These are phyloP conservation scores for Lasioglossum villosulum DNA, from an alignment of 2,888 invertebrate genomes.

Conservation along the genomic window DNA sequence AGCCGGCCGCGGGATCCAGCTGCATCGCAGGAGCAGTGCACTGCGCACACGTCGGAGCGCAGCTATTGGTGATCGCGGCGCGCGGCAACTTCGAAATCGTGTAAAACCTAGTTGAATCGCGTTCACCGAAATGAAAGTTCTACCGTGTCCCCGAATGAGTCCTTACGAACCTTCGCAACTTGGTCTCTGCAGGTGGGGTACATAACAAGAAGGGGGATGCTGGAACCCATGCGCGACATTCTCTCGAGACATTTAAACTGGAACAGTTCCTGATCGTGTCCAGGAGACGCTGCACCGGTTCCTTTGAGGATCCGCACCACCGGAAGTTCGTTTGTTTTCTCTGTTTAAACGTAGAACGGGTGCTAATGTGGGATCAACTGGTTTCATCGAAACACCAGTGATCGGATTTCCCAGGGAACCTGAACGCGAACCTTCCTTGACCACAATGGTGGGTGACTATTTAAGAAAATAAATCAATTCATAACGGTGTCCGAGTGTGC, in stretches of 20 bases:
- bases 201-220: slow-evolving; percentile 71
- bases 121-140: slow-evolving; percentile 70
- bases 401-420: not conserved
- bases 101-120: slow-evolving; percentile 40
- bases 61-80: slow-evolving; percentile 23
- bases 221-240: slow-evolving; percentile 75
- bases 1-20: not conserved
- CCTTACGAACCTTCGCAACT: slow-evolving; percentile 57
- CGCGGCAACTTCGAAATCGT: slow-evolving; percentile 47
- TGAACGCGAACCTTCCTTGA: slow-evolving; percentile 12
- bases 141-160: slow-evolving; percentile 55
- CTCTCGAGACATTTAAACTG: slow-evolving; percentile 78
- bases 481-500: not conserved
- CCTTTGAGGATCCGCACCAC: slow-evolving; percentile 11
- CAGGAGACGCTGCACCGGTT: slow-evolving; percentile 48
- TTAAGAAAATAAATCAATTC: not conserved
- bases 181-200: slow-evolving; percentile 67
- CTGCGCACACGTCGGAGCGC: not conserved
- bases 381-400: not conserved
- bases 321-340: not conserved
- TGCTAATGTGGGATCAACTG: slow-evolving; percentile 5
- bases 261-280: slow-evolving; percentile 78
- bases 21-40: not conserved
- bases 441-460: slow-evolving; percentile 56
- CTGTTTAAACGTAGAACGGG: not conserved